These are phyloP conservation scores for Borostomias antarcticus DNA, from an alignment of 2,797 vertebrate species.

Conservation along the genomic window DNA sequence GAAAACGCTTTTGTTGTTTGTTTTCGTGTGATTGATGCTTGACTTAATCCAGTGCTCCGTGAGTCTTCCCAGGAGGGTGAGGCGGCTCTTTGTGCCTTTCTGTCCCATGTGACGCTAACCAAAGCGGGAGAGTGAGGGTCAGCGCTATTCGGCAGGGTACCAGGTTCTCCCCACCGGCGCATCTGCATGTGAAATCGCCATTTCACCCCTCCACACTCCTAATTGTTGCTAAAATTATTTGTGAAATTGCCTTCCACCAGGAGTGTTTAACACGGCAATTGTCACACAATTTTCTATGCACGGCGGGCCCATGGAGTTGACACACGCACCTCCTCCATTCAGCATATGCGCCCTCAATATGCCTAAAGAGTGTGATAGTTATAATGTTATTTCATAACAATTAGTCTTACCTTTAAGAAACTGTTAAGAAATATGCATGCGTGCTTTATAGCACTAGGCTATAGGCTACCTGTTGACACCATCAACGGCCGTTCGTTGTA, in stretches of 20 bases:
- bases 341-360: slow-evolving; percentile 62
- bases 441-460: no score
- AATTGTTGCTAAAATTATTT: slow-evolving; percentile 97
- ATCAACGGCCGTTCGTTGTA: slow-evolving; percentile 58
- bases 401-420: slow-evolving; percentile 66
- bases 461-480: slow-evolving; percentile 68
- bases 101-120: slow-evolving; percentile 76
- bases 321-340: slow-evolving; percentile 66
- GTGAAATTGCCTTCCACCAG: slow-evolving; percentile 94
- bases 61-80: slow-evolving; percentile 72
- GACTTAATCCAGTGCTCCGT: slow-evolving; percentile 76
- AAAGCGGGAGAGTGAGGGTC: slow-evolving; percentile 69
- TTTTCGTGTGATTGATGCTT: slow-evolving; percentile 80
- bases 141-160: slow-evolving; percentile 67
- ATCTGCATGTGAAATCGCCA: slow-evolving; percentile 91
- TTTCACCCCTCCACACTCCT: slow-evolving; percentile 94
- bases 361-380: slow-evolving; percentile 55
- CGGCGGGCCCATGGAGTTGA: slow-evolving; percentile 74
- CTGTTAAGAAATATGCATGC: no score
- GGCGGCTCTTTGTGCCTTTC: slow-evolving; percentile 67
- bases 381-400: slow-evolving; percentile 58
- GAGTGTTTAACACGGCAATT: slow-evolving; percentile 84
- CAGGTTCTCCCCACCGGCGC: slow-evolving; percentile 82
- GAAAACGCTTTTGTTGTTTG: slow-evolving; percentile 59
- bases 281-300: slow-evolving; percentile 65